Percentiles rank a stretch among this genome's conserved stretches.
Conservation (phyloP, 2,888 invertebrate genomes). For the Xylota segnis region DNA sequence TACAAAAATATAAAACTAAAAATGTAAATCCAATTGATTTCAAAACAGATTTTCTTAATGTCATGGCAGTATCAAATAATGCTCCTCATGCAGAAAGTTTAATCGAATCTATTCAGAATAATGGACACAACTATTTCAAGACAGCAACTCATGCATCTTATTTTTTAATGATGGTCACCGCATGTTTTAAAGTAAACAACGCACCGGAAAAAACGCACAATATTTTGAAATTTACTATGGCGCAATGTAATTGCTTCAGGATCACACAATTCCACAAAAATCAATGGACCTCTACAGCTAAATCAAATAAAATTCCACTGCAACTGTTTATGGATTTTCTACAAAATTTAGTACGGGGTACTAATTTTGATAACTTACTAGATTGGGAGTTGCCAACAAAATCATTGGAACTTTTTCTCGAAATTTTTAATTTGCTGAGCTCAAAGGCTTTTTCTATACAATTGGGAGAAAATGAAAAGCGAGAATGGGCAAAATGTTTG, state of each 20-base stretch:
- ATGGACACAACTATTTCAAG: constrained; percentile 75
- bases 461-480: constrained; percentile 69
- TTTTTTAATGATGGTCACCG: constrained; percentile 80
- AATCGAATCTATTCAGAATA: constrained; percentile 79
- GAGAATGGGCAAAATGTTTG: constrained; percentile 79
- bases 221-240: constrained; percentile 78
- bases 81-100: constrained; percentile 77
- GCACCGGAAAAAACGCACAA: constrained; percentile 76
- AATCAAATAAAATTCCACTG: constrained; percentile 85
- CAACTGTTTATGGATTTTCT: constrained; percentile 86
- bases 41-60: constrained; percentile 80
- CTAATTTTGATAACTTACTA: constrained; percentile 81
- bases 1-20: constrained; percentile 23
- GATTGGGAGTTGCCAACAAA: constrained; percentile 79
- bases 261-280: constrained; percentile 72
- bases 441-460: constrained; percentile 74
- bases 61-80: constrained; percentile 77
- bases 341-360: constrained; percentile 85
- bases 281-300: constrained; percentile 82
- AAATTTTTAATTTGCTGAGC: constrained; percentile 78
- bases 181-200: constrained; percentile 78
- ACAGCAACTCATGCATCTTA: constrained; percentile 79
- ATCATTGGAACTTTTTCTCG: constrained; percentile 77
- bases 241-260: constrained; percentile 77
- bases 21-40: constrained; percentile 78